A percentile compares a stretch with the other conserved stretches of the same genome.
Conservation (phyloP, 2,797 vertebrate species). For the Amniataba percoides region DNA sequence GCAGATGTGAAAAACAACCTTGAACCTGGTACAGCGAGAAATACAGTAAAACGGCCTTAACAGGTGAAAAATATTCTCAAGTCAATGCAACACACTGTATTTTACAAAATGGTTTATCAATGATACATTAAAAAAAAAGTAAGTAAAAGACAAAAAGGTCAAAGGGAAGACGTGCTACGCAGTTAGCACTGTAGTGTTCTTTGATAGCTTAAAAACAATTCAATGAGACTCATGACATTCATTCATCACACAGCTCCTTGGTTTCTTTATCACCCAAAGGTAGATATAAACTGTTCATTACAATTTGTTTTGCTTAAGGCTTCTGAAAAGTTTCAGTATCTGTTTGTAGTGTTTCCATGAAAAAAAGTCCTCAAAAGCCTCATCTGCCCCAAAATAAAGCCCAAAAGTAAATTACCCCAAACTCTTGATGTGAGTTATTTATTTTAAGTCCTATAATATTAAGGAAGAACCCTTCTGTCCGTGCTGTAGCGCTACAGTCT, state of each 20-base stretch:
- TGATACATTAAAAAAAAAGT: slow-evolving; percentile 6
- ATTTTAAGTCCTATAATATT: not conserved
- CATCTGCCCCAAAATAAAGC: not conserved
- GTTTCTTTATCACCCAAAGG: slow-evolving; percentile 25
- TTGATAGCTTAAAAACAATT: slow-evolving; percentile 21
- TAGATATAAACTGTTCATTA: slow-evolving; percentile 21
- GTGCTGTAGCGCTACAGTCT: slow-evolving; percentile 1
- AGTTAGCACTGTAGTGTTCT: slow-evolving; percentile 50
- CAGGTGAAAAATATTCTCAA: slow-evolving; percentile 24
- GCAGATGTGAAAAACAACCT: slow-evolving; percentile 20
- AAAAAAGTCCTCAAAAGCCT: slow-evolving; percentile 8
- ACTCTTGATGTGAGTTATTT: not conserved
- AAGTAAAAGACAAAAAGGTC: slow-evolving; percentile 13
- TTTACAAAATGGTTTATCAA: slow-evolving; percentile 52
- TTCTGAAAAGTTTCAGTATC: slow-evolving; percentile 40
- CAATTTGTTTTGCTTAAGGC: slow-evolving; percentile 62
- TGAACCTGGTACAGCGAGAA: slow-evolving; percentile 22
- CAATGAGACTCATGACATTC: slow-evolving; percentile 64
- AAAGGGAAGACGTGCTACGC: slow-evolving; percentile 33
- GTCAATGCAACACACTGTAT: slow-evolving; percentile 33
- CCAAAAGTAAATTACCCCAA: slow-evolving; percentile 3
- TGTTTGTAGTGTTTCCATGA: slow-evolving; percentile 40
- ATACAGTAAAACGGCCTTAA: slow-evolving; percentile 38
- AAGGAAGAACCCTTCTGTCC: not conserved
- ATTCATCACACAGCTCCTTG: slow-evolving; percentile 33